Percentiles rank a stretch among this genome's conserved stretches.
Conservation (phyloP, 2,113 vertebrate genomes). For the Circaetus cinerascens region DNA sequence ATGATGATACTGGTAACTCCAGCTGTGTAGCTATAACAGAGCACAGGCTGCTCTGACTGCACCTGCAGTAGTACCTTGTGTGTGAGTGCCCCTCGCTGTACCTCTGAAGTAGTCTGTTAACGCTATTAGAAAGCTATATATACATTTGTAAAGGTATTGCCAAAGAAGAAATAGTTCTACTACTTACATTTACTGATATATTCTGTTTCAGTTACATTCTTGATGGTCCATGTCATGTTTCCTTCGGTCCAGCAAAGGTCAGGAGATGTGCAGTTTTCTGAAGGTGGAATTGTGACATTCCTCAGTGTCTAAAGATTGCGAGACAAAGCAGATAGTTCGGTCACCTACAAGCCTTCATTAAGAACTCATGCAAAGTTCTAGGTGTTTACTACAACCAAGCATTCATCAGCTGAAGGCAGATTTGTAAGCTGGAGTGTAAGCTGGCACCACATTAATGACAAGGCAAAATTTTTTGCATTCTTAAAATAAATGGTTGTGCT, state of each 20-base stretch:
- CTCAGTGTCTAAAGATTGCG: constrained; percentile 71
- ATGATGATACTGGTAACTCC: not conserved
- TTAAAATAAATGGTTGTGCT: not conserved
- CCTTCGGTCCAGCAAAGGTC: constrained; percentile 77
- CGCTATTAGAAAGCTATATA: not conserved
- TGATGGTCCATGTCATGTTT: constrained; percentile 70
- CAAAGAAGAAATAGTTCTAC: not conserved
- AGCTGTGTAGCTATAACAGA: not conserved
- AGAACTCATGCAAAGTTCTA: not conserved
- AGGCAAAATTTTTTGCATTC: not conserved
- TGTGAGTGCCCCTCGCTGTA: rapidly evolving
- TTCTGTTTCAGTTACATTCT: constrained; percentile 72
- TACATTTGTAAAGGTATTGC: not conserved
- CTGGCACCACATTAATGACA: not conserved
- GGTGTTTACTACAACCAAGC: not conserved
- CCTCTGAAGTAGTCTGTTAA: not conserved
- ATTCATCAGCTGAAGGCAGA: not conserved
- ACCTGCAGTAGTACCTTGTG: not conserved
- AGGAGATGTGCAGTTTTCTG: constrained; percentile 72
- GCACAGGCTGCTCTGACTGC: not conserved
- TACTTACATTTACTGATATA: constrained; percentile 84
- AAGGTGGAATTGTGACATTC: constrained; percentile 79
- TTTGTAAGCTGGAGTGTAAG: not conserved
- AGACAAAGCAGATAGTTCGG: not conserved
- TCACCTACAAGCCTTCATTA: not conserved